Percentiles rank a stretch among this genome's conserved stretches.
Conservation (phyloP, 2,888 invertebrate genomes). For the Agonopterix alstromeriana region DNA sequence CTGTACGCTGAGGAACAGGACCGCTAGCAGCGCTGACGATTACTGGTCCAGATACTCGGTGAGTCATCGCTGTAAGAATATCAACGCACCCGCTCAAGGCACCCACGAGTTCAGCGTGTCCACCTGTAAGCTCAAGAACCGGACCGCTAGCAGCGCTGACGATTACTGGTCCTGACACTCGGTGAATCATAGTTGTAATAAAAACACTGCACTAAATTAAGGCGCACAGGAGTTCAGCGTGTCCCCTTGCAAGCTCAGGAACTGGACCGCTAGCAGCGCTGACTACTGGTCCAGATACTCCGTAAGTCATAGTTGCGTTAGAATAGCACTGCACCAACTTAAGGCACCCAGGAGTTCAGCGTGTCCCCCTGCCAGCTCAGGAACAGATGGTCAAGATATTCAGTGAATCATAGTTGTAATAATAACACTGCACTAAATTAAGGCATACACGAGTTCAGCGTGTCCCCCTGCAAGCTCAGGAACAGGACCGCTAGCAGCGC, state of each 20-base stretch:
- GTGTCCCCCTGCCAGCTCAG: conserved; percentile 73
- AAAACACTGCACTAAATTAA: too few relatives aligned
- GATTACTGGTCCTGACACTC: conserved; percentile 34
- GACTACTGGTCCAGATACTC: conserved; percentile 34
- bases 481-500: conserved; percentile 51
- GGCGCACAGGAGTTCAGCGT: conserved; percentile 79
- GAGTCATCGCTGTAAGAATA: conserved; percentile 11
- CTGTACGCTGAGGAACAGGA: conserved; percentile 67
- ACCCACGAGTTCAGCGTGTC: conserved; percentile 81
- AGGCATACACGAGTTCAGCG: conserved; percentile 83
- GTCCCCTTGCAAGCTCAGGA: conserved; percentile 74
- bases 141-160: conserved; percentile 39
- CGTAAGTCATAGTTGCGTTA: conserved; percentile 22
- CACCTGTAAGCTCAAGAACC: conserved; percentile 72
- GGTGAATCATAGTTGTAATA: conserved; percentile 23
- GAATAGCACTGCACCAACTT: too few relatives aligned
- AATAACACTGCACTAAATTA: too few relatives aligned
- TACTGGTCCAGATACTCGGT: conserved; percentile 39
- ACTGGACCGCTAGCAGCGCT: conserved; percentile 50
- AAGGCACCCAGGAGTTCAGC: too few relatives aligned
- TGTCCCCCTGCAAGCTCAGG: conserved; percentile 77
- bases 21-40: conserved; percentile 26
- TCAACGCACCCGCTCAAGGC: too few relatives aligned
- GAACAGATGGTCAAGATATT: conserved; percentile 43
- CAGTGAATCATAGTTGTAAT: conserved; percentile 26